phyloP scores from a whole-genome alignment of 1,140 invertebrate species.

The Prorops nasuta region DNA sequence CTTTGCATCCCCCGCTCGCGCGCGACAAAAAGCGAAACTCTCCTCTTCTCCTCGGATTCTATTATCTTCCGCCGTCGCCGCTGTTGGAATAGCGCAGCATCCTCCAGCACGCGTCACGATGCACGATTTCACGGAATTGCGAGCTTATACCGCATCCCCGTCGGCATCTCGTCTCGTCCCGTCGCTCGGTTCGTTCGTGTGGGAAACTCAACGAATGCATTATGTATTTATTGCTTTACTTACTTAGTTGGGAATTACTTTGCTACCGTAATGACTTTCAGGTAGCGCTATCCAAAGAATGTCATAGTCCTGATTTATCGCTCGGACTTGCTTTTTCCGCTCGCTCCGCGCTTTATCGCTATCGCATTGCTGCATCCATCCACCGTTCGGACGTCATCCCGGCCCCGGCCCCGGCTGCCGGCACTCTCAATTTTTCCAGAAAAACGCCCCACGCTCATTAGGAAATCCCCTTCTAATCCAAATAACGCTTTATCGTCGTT shows the following conservation, averaged over 20 bases:
- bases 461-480: too few species aligned
- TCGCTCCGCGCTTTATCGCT: conserved; percentile 32
- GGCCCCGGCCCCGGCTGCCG: too few species aligned
- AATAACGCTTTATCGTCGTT: too few species aligned
- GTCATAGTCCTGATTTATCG: conserved; percentile 41
- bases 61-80: conserved; percentile 11
- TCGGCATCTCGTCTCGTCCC: too few species aligned
- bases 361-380: conserved; percentile 24
- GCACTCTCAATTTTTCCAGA: too few species aligned
- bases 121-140: conserved; percentile 53
- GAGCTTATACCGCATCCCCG: background rate
- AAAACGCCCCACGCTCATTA: too few species aligned
- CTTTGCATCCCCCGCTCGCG: too few species aligned
- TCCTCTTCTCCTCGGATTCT: background rate
- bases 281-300: conserved; percentile 36
- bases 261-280: conserved; percentile 48
- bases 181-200: too few species aligned
- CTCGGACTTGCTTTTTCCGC: conserved; percentile 26
- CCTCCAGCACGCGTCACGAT: conserved; percentile 35
- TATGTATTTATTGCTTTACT: conserved; percentile 55
- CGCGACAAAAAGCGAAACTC: too few species aligned
- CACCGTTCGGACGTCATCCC: too few species aligned
- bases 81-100: conserved; percentile 26
- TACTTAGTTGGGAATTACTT: conserved; percentile 54
- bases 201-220: conserved; percentile 51